Evolutionary conservation across 2,113 vertebrate species (phyloP), one percentile per base, ranked within the genome.

Genomic region (Manacus vitellinus): DNA sequence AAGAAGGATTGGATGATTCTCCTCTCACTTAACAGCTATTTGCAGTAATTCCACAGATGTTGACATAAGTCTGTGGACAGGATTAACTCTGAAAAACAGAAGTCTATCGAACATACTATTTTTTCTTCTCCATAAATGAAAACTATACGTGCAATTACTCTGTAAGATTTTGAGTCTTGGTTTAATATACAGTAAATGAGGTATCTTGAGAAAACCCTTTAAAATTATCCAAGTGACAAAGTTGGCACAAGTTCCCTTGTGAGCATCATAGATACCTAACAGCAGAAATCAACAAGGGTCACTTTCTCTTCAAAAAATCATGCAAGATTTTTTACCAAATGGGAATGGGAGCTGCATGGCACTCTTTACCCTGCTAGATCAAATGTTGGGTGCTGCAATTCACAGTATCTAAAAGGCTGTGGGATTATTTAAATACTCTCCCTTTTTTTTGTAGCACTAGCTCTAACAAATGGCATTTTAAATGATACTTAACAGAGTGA

Each of bases 301-400:
- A 12, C 8, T 35, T 72, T 77, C 24, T 51, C 41, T 3, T 24
- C 20, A 31, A 31, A 31, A 63, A 55, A 44, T 19, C 4, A 6
- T 37, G 2, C 22, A 66, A 85, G 24, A 73, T 14, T 15, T 14
- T 15, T 24, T 13, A 28, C 13, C 22, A 56, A 65, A 74, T 24
- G 35, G 22, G 8, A 16, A 23, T 33, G 18, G 43, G 47, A 62
- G 28, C 17, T 2, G 2, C 16, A 16, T 0, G 4, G 11, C 3
- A 14, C 12, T 9, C 25, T 14, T 22, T 9, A n/a, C 5, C 14
- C 4, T 21, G 25, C 39, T 10, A 16, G 4, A 55, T 30, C 22
- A 9, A 21, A 9, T 1, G 0, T 5, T 27, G 15, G 12, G 11
- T 75, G 52, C 37, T 52, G 47, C 4, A 23, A 12, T 43, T 67